Evolutionary conservation across 2,888 invertebrate genomes (phyloP).

Genomic region (Subacronicta megacephala): DNA sequence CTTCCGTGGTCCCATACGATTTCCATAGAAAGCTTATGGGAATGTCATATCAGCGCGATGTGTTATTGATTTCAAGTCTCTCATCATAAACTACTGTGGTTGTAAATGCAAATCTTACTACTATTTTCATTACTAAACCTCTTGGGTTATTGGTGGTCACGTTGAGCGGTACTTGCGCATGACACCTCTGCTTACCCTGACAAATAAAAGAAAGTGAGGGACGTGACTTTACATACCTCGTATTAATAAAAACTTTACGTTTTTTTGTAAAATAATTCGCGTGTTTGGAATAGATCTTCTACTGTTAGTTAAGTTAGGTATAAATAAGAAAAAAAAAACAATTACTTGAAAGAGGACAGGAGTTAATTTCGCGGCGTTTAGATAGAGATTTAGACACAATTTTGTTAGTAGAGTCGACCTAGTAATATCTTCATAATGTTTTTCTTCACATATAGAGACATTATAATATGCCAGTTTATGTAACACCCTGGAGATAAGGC

Average conservation of each 20-base stretch:
- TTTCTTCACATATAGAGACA: too few relatives aligned
- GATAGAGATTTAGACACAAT: too few relatives aligned
- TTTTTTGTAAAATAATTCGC: conserved; percentile 19
- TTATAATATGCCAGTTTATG: too few relatives aligned
- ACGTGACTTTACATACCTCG: conserved; percentile 45
- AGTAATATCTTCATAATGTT: too few relatives aligned
- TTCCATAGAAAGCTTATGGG: conserved; percentile 2
- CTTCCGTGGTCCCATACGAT: neutral
- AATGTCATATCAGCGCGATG: conserved; percentile 12
- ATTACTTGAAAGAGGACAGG: too few relatives aligned
- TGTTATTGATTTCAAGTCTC: conserved; percentile 13
- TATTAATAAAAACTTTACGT: conserved; percentile 27
- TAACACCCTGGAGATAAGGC: too few relatives aligned
- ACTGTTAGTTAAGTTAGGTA: too few relatives aligned
- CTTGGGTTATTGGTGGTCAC: conserved; percentile 44
- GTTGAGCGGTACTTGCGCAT: conserved; percentile 41
- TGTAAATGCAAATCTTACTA: conserved; percentile 44
- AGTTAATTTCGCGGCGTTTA: too few relatives aligned
- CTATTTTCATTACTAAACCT: conserved; percentile 31
- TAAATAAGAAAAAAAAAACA: too few relatives aligned
- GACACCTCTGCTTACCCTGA: conserved; percentile 30
- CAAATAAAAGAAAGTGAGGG: conserved; percentile 45
- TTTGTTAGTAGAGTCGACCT: too few relatives aligned
- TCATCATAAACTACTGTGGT: conserved; percentile 31
- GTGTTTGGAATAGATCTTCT: conserved; percentile 11